Evolutionary conservation across 2,888 invertebrate species (phyloP), one percentile per base, ranked within the genome.

Genomic region (Eupithecia tripunctaria): DNA sequence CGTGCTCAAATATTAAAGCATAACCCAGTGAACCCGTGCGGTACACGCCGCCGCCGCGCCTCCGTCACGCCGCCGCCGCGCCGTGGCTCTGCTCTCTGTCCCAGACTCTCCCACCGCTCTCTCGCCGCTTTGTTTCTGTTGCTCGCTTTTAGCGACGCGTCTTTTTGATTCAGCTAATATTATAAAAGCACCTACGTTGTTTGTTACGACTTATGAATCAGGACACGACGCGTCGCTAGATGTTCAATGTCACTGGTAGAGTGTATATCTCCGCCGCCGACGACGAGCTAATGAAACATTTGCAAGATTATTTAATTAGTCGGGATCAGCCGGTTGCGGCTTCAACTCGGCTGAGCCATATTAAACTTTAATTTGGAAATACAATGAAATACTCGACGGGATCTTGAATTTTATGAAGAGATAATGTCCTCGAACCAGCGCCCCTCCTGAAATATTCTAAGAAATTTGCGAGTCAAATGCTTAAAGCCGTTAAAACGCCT

Each of bases 401-500:
- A 92, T 93, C 91, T 91, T 92, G 92, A 93, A 93, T 93, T 93
- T 94, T 94, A 92, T 93, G 91, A 93, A 92, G 92, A 92, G 92
- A 92, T 94, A 93, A 94, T 93, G 91, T 89, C 91, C 91, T 93
- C 90, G 84, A 88, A 89, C 89, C 89, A 90, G 63, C 63, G 32
- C 36, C 93, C 92, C 93, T 93, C 92, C 88, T 89, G 89, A 92
- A 94, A 93, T 94, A 93, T 94, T 94, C 91, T 91, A 88, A 93
- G 93, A 92, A 94, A 94, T 94, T 94, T 94, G 94, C 89, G 93
- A 94, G 94, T 94, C 94, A 94, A 94, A 94, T 94, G 89, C 91
- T 92, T 86, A 91, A 93, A 94, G 94, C 93, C 94, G 93, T 94
- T 94, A 91, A 92, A 93, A 94, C 93, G 93, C 92, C 94, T 94